Evolutionary conservation across 2,113 vertebrate genomes (phyloP).

Genomic region (Eolophus roseicapilla): DNA sequence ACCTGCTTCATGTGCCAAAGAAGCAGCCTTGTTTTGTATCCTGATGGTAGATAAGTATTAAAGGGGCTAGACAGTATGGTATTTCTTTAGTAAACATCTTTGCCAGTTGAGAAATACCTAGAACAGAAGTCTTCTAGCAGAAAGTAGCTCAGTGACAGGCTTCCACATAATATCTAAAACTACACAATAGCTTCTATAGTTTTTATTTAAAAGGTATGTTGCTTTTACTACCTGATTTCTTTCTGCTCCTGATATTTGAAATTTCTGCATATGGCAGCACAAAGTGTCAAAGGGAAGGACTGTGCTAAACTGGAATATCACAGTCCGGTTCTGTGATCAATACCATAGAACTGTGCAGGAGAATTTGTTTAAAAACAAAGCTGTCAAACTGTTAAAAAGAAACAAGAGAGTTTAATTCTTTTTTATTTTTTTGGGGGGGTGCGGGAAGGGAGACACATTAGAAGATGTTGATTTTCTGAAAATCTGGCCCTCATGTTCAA

Average conservation of each 20-base stretch:
- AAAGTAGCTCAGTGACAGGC: background rate
- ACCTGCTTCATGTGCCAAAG: constrained; percentile 3
- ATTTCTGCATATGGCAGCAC: background rate
- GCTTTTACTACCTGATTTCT: background rate
- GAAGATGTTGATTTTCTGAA: background rate
- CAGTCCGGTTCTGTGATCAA: background rate
- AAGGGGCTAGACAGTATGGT: background rate
- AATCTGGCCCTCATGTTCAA: background rate
- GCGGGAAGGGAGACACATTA: background rate
- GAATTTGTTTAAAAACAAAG: background rate
- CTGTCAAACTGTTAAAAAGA: background rate
- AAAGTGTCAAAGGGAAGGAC: background rate
- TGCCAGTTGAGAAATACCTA: background rate
- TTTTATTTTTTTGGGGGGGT: background rate
- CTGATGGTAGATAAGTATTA: constrained; percentile 19
- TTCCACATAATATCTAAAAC: background rate
- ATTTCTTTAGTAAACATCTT: background rate
- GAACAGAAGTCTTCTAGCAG: background rate
- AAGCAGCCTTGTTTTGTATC: background rate
- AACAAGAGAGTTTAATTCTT: background rate
- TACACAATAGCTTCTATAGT: background rate
- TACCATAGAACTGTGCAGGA: background rate
- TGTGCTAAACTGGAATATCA: background rate
- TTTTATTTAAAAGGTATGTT: background rate
- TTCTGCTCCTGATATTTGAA: background rate